Base-by-base conservation (phyloP, 2,113 vertebrate genomes). In the Crotalus tigris region DNA sequence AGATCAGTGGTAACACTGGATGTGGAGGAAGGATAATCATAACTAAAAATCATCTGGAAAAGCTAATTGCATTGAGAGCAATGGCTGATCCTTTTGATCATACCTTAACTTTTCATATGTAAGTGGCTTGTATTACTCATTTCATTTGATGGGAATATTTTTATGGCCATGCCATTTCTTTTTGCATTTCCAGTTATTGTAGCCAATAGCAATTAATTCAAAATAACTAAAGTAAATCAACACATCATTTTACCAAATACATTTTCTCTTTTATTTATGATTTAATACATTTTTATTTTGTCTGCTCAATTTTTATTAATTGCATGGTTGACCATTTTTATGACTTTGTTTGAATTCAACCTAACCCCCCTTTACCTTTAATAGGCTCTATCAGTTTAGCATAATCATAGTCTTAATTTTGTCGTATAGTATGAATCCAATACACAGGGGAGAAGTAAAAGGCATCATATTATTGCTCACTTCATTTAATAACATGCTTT, bases 211-310 rank as follows among this genome's bases (percentile, higher is more conserved):
- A 96, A 96, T 97, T 97, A 96, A 95, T 97, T 95, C 92, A 93
- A 95, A 95, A 92, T 95, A 93, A 94, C 94, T 94, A 91, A 97
- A 94, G 92, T 87, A 96, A 96, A 97, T 93, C 94, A 55, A 94
- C 94, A 94, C 94, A 94, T 92, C 49, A 92, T 54, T 93, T 94
- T 92, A 93, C 95, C 89, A 95, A 93, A 88, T 91, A 96, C 85
- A 91, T 96, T 97, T 95, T 96, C 94, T 95, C 91, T 92, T 95
- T 96, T 95, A 97, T 97, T 97, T 96, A 97, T 97, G 88, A 94
- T 96, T 97, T 95, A 95, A 95, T 95, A 96, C 93, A 95, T 92
- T 94, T 96, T 81, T 88, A 93, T n/a, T 94, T 91, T 96, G 85
- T 93, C 93, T 85, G 88, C 85, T 96, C 90, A 94, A 90, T 91